Conservation (phyloP, 2,113 vertebrate genomes). For the Pristiophorus japonicus region DNA sequence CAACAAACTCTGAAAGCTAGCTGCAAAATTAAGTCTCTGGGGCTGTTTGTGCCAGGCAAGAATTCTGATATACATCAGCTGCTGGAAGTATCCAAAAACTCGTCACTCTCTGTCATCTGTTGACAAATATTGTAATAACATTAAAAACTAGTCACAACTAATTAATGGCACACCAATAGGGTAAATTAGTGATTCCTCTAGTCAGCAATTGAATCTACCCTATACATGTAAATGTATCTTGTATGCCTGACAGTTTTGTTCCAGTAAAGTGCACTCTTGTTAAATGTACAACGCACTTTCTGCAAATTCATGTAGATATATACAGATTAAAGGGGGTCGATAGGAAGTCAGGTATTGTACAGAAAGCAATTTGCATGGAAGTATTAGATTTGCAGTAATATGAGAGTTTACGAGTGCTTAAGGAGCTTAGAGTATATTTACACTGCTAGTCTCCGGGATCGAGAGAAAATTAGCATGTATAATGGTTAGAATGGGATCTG, state of each 20-base stretch:
- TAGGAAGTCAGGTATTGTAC: neutral
- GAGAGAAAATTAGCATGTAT: neutral
- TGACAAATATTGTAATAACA: neutral
- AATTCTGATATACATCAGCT: neutral
- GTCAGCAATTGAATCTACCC: neutral
- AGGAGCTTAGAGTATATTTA: neutral
- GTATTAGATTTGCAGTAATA: neutral
- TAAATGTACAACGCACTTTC: conserved; percentile 9
- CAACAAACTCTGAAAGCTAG: neutral
- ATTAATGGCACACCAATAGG: neutral
- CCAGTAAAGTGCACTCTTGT: neutral
- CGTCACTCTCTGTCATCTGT: neutral
- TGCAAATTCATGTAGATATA: neutral
- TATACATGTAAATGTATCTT: neutral
- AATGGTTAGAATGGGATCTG: neutral
- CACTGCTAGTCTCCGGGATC: neutral
- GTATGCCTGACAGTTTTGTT: neutral
- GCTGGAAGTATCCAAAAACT: neutral
- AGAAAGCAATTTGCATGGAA: neutral
- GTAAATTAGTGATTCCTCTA: neutral
- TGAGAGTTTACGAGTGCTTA: neutral
- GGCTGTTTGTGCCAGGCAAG: neutral
- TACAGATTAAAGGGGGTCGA: conserved; percentile 17
- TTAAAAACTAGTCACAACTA: neutral
- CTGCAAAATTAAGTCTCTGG: neutral